These are phyloP conservation scores for Nomada ruficornis DNA, from an alignment of 2,888 invertebrate genomes.

Conservation along the genomic window DNA sequence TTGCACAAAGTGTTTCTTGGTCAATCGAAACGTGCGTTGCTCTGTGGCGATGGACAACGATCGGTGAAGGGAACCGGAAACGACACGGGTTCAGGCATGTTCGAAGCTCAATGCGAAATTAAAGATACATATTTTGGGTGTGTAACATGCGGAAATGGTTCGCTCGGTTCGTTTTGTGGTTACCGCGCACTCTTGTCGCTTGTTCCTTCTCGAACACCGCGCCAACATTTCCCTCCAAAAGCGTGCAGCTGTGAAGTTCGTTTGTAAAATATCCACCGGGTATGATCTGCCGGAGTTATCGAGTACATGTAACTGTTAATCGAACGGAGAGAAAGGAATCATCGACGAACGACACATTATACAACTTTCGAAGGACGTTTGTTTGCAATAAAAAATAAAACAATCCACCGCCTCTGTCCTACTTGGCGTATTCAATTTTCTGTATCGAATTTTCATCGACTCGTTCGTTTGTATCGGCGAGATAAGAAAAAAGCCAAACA, in stretches of 20 bases:
- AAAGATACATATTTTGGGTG: slow-evolving; percentile 76
- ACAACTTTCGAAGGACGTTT: not conserved
- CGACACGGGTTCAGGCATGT: slow-evolving; percentile 71
- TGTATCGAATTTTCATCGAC: not conserved
- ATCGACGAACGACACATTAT: not conserved
- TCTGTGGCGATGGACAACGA: not conserved
- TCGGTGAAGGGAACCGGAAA: slow-evolving; percentile 42
- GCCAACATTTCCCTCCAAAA: no score
- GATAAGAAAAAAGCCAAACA: not conserved
- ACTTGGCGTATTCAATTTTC: no score
- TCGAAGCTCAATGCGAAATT: slow-evolving; percentile 75
- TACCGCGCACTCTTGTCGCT: slow-evolving; percentile 9
- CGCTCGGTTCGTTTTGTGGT: slow-evolving; percentile 22
- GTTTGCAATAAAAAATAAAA: not conserved
- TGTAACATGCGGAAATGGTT: slow-evolving; percentile 65
- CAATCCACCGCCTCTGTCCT: not conserved
- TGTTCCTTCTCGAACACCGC: not conserved
- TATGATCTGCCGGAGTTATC: not conserved
- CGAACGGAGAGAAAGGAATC: not conserved
- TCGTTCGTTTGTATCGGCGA: not conserved
- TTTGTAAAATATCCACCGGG: not conserved
- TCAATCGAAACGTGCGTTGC: not conserved
- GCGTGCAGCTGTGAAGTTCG: not conserved
- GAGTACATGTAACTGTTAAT: not conserved
- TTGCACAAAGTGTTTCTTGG: slow-evolving; percentile 40